Evolutionary conservation across 2,888 invertebrate species (phyloP).

Genomic region (Drosophila picticornis): DNA sequence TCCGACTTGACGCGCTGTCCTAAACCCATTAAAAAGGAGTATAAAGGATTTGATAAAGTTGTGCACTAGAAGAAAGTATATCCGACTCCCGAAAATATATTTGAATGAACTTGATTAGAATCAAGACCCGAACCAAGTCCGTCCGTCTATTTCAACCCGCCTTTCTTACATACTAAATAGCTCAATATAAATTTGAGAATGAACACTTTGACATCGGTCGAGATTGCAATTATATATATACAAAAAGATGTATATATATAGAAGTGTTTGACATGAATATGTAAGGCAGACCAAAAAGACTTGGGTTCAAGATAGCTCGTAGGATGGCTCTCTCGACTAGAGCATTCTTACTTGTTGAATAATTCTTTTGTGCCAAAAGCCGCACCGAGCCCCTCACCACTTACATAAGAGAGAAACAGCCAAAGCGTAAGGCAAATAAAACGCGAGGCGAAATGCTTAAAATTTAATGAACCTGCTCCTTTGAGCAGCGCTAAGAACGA

Average conservation of each 20-base stretch:
- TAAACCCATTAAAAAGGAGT: too few relatives aligned
- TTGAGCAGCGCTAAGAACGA: slow-evolving; percentile 35
- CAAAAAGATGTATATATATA: neutral
- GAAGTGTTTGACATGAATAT: neutral
- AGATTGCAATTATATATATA: neutral
- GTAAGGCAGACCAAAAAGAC: neutral
- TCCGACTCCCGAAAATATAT: neutral
- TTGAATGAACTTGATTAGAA: neutral
- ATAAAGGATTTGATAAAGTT: too few relatives aligned
- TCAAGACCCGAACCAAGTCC: neutral
- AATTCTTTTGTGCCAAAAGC: slow-evolving; percentile 2
- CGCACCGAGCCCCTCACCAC: slow-evolving; percentile 9
- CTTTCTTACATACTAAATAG: too few relatives aligned
- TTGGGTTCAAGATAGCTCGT: neutral
- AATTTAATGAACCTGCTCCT: slow-evolving; percentile 5
- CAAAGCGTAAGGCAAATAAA: neutral
- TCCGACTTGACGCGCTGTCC: too few relatives aligned
- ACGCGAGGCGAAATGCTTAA: slow-evolving; percentile 3
- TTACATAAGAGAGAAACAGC: neutral
- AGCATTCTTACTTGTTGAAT: neutral
- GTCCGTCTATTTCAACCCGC: neutral
- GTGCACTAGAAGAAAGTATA: too few relatives aligned
- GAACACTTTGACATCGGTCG: neutral
- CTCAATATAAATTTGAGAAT: neutral
- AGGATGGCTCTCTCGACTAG: neutral